These are phyloP conservation scores for Prunella fulvescens DNA, from an alignment of 2,113 vertebrate genomes.

Conservation along the genomic window DNA sequence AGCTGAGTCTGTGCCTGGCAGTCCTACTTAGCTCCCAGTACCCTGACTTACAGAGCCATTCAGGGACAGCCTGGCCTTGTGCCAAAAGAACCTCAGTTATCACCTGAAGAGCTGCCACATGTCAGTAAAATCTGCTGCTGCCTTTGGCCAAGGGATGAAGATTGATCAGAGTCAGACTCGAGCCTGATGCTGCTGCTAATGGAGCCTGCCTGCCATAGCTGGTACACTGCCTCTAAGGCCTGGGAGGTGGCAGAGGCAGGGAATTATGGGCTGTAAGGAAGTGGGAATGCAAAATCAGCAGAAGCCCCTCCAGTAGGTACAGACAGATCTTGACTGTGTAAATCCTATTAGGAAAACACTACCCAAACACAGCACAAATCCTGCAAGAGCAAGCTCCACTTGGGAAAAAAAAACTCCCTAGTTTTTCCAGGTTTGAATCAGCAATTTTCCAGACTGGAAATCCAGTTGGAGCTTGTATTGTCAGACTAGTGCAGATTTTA, in stretches of 20 bases:
- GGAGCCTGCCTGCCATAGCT: not conserved
- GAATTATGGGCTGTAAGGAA: not conserved
- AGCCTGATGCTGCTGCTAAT: not conserved
- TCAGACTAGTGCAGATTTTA: not conserved
- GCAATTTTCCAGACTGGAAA: not conserved
- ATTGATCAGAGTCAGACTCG: not conserved
- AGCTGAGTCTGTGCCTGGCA: not conserved
- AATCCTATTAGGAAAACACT: not conserved
- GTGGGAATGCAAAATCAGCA: not conserved
- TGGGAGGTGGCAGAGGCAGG: not conserved
- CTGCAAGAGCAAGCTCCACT: not conserved
- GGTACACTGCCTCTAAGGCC: not conserved
- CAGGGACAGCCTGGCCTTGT: not conserved
- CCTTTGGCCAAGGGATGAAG: not conserved
- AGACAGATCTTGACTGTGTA: not conserved
- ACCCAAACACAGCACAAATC: not conserved
- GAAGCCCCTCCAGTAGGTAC: not conserved
- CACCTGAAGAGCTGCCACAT: conserved; percentile 38
- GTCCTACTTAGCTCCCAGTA: not conserved
- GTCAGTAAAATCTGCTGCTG: conserved; percentile 33
- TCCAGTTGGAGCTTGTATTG: not conserved
- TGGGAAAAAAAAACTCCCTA: not conserved
- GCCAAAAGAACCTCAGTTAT: conserved; percentile 23
- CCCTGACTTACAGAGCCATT: not conserved
- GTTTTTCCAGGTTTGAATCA: not conserved